phyloP scores from a whole-genome alignment of 1,140 invertebrate species.

The Sminthurinus signatus region DNA sequence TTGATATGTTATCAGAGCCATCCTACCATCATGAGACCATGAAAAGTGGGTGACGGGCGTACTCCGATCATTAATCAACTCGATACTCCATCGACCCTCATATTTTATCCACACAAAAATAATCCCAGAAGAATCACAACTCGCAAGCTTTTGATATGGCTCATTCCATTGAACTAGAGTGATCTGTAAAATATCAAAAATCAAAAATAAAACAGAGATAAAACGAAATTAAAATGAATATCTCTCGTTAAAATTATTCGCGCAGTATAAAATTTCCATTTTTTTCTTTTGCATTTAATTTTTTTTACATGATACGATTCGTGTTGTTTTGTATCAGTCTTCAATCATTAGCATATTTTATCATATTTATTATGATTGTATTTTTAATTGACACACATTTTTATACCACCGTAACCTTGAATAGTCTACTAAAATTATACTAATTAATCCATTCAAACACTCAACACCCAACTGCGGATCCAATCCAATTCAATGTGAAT shows the following conservation, averaged over 20 bases:
- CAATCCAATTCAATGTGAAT: no score
- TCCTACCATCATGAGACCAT: slow-evolving; percentile 96
- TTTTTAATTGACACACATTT: no score
- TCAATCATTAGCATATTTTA: no score
- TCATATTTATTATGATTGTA: no score
- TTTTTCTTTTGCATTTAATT: neutral
- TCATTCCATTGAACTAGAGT: slow-evolving; percentile 98
- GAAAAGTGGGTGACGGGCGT: slow-evolving; percentile 77
- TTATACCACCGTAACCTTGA: no score
- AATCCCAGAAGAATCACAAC: slow-evolving; percentile 94
- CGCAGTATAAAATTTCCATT: neutral
- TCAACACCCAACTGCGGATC: no score
- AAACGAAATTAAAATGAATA: no score
- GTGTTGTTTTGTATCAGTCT: no score
- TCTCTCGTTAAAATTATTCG: no score
- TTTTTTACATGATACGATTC: no score
- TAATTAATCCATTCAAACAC: no score
- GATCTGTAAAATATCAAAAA: slow-evolving; percentile 57
- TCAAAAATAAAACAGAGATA: neutral
- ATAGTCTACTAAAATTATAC: no score
- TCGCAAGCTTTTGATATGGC: slow-evolving; percentile 95
- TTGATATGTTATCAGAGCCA: slow-evolving; percentile 97
- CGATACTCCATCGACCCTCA: slow-evolving; percentile 97
- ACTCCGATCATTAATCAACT: slow-evolving; percentile 91
- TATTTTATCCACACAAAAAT: slow-evolving; percentile 99